These are phyloP conservation scores for Tetramorium parvispinum DNA, from an alignment of 1,140 invertebrate species.

Conservation along the genomic window DNA sequence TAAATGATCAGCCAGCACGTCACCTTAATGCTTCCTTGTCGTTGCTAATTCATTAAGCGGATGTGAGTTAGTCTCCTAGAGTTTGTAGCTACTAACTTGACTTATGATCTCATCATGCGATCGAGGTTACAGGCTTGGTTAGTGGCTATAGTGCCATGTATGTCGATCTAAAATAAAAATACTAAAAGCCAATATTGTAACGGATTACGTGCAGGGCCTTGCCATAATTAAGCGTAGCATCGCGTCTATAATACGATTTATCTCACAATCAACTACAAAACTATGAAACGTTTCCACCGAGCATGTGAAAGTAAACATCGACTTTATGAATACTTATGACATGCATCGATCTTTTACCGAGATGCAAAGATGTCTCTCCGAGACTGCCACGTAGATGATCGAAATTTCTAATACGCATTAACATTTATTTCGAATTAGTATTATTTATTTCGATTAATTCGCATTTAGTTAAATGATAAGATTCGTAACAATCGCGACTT, in stretches of 20 bases:
- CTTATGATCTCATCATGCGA: slow-evolving; percentile 26
- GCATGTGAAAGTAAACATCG: neutral
- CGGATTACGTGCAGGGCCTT: neutral
- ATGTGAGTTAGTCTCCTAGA: slow-evolving; percentile 56
- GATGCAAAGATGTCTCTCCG: neutral
- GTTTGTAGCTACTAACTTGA: slow-evolving; percentile 38
- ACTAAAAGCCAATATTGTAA: slow-evolving; percentile 44
- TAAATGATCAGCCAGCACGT: slow-evolving; percentile 32
- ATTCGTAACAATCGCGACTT: slow-evolving; percentile 45
- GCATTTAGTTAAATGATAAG: neutral
- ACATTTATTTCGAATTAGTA: neutral
- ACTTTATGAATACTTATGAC: neutral
- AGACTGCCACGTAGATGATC: neutral
- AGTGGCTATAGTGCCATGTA: slow-evolving; percentile 62
- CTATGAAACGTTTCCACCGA: neutral
- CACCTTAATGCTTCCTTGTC: slow-evolving; percentile 68
- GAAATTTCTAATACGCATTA: neutral
- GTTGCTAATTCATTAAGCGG: slow-evolving; percentile 61
- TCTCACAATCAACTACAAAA: neutral
- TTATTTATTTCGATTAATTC: neutral
- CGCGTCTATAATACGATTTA: neutral
- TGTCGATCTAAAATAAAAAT: slow-evolving; percentile 45
- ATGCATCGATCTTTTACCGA: neutral
- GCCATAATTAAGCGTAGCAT: neutral
- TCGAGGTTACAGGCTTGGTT: slow-evolving; percentile 37